These are phyloP conservation scores for Pollenia labialis DNA, from an alignment of 2,888 invertebrate genomes.

Conservation along the genomic window DNA sequence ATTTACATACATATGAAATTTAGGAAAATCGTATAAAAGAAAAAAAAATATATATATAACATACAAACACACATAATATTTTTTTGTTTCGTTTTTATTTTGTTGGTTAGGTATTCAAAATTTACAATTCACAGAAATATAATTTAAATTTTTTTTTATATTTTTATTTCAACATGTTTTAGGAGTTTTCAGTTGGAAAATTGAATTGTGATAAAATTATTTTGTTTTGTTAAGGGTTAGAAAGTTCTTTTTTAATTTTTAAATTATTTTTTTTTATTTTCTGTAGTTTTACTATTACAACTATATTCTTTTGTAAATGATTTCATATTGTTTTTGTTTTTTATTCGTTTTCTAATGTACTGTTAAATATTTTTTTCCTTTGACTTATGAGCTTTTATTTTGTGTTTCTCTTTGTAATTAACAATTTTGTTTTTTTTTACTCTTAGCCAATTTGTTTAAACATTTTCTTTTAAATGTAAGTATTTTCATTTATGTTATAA, in stretches of 20 bases:
- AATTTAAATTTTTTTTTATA: constrained; percentile 51
- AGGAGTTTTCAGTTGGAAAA: constrained; percentile 52
- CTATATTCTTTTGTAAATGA: constrained; percentile 22
- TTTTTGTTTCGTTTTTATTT: constrained; percentile 43
- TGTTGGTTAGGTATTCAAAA: constrained; percentile 60
- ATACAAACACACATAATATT: constrained; percentile 68
- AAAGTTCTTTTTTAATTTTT: constrained; percentile 41
- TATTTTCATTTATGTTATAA: constrained; percentile 16
- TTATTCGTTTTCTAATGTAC: constrained; percentile 22
- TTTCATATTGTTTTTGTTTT: constrained; percentile 31
- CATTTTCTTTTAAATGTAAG: constrained; percentile 29
- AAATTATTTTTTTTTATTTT: constrained; percentile 38
- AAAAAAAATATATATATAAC: constrained; percentile 69
- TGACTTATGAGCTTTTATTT: constrained; percentile 53
- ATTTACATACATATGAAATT: constrained; percentile 73
- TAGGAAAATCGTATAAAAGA: constrained; percentile 74
- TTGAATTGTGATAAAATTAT: constrained; percentile 69
- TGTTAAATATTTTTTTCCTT: constrained; percentile 43
- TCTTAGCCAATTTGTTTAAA: constrained; percentile 52
- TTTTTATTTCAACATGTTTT: constrained; percentile 50
- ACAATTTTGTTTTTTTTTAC: constrained; percentile 38
- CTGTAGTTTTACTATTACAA: constrained; percentile 61
- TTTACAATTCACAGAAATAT: constrained; percentile 65
- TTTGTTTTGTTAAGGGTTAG: constrained; percentile 48
- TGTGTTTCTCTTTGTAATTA: constrained; percentile 27